Base-by-base conservation (phyloP, 2,113 vertebrate genomes). In the Anarrhichthys ocellatus region DNA sequence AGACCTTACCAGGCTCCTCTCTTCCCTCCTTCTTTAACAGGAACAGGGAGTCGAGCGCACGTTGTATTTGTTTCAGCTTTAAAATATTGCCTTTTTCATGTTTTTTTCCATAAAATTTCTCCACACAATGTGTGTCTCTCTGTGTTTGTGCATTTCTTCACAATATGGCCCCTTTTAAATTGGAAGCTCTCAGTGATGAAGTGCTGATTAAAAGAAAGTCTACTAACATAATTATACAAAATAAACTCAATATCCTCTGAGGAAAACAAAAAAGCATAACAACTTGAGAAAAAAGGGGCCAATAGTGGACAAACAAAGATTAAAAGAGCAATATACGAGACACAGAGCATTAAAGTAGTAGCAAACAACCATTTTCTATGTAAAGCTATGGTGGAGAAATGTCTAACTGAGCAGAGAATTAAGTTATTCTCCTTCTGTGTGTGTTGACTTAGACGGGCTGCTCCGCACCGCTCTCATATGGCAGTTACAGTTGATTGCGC, bases 1-100 rank as follows among this genome's bases (percentile, higher is more conserved):
- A 95, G 92, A 94, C 93, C 87, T 92, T 76, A 68, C 89, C 95
- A 95, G 95, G 82, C 91, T 92, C 78, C 90, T 81, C 85, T 88
- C 81, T 87, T 83, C 76, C 84, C 72, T 87, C 84, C 69, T 87
- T 85, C 78, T 88, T 89, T 82, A 88, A 92, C 88, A 87, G 62
- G 91, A 84, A 85, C 88, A 11, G 78, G 83, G 71, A 89, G 81
- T 88, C 6, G 76, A 88, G 86, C 86, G 80, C 84, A 85, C 81
- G 67, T 85, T 92, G 85, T 86, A 89, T 92, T 94, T 85, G 78
- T 86, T 91, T 80, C 86, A 90, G 78, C 76, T 87, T 81, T 86
- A 78, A 81, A 84, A 92, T 82, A 77, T 65, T 6, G 5, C 5
- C 34, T 52, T 62, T 70, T 70, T 50, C 8, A 42, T 7, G 7